Evolutionary conservation across 2,113 vertebrate genomes (phyloP), one percentile per base, ranked within the genome.

Genomic region (Tupaia tana): DNA sequence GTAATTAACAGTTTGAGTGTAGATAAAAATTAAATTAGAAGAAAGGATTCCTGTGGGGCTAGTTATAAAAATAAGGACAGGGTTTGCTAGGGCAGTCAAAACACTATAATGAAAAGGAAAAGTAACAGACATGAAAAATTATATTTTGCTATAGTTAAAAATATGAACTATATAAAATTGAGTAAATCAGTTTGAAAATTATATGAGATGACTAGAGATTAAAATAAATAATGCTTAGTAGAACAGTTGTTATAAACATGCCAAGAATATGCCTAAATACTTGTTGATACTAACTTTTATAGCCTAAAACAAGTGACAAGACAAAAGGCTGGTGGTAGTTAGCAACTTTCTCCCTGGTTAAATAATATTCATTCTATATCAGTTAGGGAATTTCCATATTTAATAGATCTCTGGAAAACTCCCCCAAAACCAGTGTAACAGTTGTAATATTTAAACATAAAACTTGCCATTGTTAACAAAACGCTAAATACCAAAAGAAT

Each of bases 71-170:
- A 59, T 84, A 73, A 79, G 43, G 13, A 81, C 27, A 86, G 61
- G 52, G 22, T 83, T 96, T 89, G 61, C 31, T 66, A 91, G 54
- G n/a, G 31, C 18, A 86, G 70, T 58, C 54, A 63, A 31, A 82
- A 66, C 61, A 58, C 66, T 64, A 96, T 64, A 96, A 34, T 94
- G 73, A 95, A 95, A 94, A 88, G 86, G 63, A 77, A 90, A 86
- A 84, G 19, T 63, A 73, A 63, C 56, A 67, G 31, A 27, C 25
- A n/a, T 73, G 18, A 85, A 95, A 94, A 86, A 79, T 43, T 31
- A 27, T 81, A 52, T 61, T 81, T 86, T 78, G 43, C 34, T 79
- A 3, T 64, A 20, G 20, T n/a, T 96, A 69, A 88, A 71, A 94
- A 89, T 18, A 81, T 16, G 43, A 88, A 31, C 24, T 66, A 69